phyloP scores from a whole-genome alignment of 1,140 invertebrate genomes.

The Carcinoscorpius rotundicauda region DNA sequence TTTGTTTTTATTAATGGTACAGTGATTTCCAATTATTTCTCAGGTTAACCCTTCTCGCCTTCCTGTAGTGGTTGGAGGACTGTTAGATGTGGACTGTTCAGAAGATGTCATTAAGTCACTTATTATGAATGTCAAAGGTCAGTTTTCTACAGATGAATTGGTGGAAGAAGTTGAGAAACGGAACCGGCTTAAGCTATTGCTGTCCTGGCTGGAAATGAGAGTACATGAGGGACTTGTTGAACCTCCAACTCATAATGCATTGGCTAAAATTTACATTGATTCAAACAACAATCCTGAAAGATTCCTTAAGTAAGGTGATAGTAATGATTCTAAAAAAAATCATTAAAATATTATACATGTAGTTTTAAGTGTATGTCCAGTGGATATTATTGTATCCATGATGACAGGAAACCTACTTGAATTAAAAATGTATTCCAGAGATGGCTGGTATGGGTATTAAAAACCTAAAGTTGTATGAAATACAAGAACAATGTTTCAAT shows the following conservation, averaged over 20 bases:
- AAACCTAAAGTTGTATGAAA: too few species aligned
- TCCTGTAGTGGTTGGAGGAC: constrained; percentile 92
- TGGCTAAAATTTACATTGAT: constrained; percentile 99
- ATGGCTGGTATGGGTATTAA: too few species aligned
- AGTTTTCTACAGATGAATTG: constrained; percentile 97
- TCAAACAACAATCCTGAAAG: constrained; percentile 98
- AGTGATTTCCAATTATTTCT: constrained; percentile 12
- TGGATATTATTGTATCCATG: too few species aligned
- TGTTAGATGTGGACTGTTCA: constrained; percentile 95
- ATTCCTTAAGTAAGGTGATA: constrained; percentile 64
- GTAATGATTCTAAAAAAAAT: constrained; percentile 3
- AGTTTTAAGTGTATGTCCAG: too few species aligned
- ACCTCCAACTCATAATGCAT: constrained; percentile 95
- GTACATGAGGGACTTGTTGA: constrained; percentile 94
- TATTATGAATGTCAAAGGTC: constrained; percentile 90
- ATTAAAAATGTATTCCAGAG: background rate
- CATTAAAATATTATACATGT: too few species aligned
- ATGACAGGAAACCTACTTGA: background rate
- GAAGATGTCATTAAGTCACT: constrained; percentile 99
- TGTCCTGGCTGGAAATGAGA: constrained; percentile 93
- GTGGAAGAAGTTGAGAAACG: constrained; percentile 65
- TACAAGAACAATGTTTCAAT: too few species aligned
- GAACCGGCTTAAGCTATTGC: constrained; percentile 62
- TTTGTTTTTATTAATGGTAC: constrained; percentile 5
- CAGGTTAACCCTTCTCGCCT: constrained; percentile 93